Conservation (phyloP, 1,140 invertebrate genomes). For the Octopus sinensis region DNA sequence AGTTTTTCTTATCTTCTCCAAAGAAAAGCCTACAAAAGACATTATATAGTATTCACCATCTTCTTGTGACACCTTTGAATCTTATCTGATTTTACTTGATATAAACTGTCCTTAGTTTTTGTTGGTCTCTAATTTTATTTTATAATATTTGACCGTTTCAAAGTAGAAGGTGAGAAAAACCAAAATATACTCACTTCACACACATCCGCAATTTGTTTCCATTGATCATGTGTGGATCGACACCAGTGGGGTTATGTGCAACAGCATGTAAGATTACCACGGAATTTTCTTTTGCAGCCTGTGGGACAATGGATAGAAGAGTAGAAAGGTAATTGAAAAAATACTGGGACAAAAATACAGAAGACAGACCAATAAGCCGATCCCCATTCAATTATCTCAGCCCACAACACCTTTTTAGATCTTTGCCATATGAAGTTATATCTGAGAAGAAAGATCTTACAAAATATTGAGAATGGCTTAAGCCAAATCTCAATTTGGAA, state of each 20-base stretch:
- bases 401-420: no score
- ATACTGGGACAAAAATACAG: neutral
- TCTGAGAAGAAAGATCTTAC: no score
- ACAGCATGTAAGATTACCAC: constrained; percentile 93
- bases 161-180: neutral
- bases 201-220: constrained; percentile 55
- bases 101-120: neutral
- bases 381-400: no score
- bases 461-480: no score
- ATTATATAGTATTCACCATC: neutral
- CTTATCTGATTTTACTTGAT: neutral
- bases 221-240: constrained; percentile 60
- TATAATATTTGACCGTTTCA: no score
- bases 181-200: constrained; percentile 41
- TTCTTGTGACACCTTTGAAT: neutral
- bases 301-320: no score
- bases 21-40: neutral
- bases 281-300: constrained; percentile 74
- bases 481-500: no score
- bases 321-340: no score
- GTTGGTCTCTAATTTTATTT: no score
- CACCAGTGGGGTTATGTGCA: constrained; percentile 96
- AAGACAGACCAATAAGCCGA: no score
- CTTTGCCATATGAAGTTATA: no score
- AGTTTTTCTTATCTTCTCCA: neutral